A percentile compares a stretch with the other conserved stretches of the same genome.
Conservation (phyloP, 1,140 invertebrate species). For the Pseudoatta argentina region DNA sequence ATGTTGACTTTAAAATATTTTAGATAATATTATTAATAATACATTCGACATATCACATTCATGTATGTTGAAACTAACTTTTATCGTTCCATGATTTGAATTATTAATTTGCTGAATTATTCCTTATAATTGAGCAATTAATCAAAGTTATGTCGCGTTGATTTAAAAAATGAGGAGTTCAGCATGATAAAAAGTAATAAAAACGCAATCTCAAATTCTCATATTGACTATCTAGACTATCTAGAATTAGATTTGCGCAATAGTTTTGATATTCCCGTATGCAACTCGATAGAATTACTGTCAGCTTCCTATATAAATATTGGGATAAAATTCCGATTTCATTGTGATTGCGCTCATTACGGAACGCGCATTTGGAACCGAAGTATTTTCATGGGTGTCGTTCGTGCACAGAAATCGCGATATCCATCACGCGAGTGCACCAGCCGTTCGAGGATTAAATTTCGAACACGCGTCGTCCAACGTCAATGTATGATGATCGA, state of each 20-base stretch:
- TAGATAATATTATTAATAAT: background rate
- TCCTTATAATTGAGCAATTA: background rate
- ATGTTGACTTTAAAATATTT: conserved; percentile 1
- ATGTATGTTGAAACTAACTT: background rate
- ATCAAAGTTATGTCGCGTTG: conserved; percentile 3
- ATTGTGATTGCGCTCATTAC: conserved; percentile 25
- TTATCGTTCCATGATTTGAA: background rate
- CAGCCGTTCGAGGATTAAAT: conserved; percentile 58
- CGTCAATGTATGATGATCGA: conserved; percentile 39
- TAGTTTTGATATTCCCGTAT: conserved; percentile 6
- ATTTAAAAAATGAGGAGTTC: conserved; percentile 9
- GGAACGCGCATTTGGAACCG: conserved; percentile 18
- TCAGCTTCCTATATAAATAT: conserved; percentile 47
- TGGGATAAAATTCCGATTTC: conserved; percentile 35
- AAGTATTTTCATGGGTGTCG: conserved; percentile 54
- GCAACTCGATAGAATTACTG: background rate
- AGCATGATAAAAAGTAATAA: background rate
- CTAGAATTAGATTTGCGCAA: conserved; percentile 31
- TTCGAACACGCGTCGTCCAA: conserved; percentile 43
- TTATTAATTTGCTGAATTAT: background rate
- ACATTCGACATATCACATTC: background rate
- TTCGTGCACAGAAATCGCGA: conserved; percentile 39
- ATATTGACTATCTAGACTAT: conserved; percentile 4
- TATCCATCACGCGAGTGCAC: conserved; percentile 47
- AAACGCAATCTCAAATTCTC: conserved; percentile 23